These are phyloP conservation scores for Brachypalpus laphriformis DNA, from an alignment of 2,888 invertebrate genomes.

Conservation along the genomic window DNA sequence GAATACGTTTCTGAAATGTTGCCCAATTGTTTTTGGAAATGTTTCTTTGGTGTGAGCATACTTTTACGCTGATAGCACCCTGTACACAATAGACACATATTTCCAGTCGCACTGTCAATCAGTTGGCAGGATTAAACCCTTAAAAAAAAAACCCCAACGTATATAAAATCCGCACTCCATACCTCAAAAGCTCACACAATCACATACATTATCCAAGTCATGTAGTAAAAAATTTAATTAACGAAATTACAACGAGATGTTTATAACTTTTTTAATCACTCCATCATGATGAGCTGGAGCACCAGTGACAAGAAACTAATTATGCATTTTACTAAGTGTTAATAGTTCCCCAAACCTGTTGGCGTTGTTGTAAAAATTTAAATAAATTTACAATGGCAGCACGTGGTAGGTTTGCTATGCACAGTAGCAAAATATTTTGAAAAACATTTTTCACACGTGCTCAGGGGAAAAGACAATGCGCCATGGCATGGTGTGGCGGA, in stretches of 20 bases:
- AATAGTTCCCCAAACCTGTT: conserved; percentile 38
- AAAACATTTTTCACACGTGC: conserved; percentile 44
- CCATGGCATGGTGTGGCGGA: not conserved
- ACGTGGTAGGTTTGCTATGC: not conserved
- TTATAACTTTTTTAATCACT: conserved; percentile 16
- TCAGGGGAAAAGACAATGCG: not conserved
- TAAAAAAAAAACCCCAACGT: too few relatives aligned
- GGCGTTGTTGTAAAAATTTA: conserved; percentile 8
- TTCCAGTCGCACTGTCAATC: too few relatives aligned
- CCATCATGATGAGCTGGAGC: conserved; percentile 4
- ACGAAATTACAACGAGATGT: not conserved
- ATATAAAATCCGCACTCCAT: too few relatives aligned
- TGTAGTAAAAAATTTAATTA: not conserved
- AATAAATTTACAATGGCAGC: conserved; percentile 9
- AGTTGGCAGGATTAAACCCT: too few relatives aligned
- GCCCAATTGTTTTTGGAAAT: too few relatives aligned
- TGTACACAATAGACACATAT: too few relatives aligned
- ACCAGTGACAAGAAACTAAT: conserved; percentile 55
- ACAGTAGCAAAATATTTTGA: not conserved
- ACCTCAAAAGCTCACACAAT: too few relatives aligned
- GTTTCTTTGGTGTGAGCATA: too few relatives aligned
- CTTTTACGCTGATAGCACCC: too few relatives aligned
- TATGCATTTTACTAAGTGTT: conserved; percentile 50
- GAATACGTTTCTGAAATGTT: too few relatives aligned
- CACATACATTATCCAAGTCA: not conserved